A percentile compares a stretch with the other conserved stretches of the same genome.
These are phyloP conservation scores for Tapera naevia DNA, from an alignment of 2,797 vertebrate genomes.

Conservation along the genomic window DNA sequence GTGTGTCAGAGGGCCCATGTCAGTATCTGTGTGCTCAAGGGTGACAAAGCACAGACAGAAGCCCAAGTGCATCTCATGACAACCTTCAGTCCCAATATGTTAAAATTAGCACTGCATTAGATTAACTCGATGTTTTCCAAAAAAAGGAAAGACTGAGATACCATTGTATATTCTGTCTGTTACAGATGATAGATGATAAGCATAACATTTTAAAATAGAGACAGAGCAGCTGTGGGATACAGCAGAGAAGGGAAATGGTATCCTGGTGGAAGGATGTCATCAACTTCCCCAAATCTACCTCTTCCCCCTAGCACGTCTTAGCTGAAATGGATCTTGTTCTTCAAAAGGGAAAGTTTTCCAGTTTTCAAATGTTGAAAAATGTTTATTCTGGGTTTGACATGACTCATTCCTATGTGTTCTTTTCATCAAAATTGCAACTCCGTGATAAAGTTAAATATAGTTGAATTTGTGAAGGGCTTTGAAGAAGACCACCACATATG, in stretches of 20 bases:
- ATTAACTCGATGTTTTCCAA: neutral
- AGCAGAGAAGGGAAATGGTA: neutral
- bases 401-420: neutral
- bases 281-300: neutral
- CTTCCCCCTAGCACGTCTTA: neutral
- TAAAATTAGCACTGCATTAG: neutral
- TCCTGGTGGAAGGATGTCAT: neutral
- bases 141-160: neutral
- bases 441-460: neutral
- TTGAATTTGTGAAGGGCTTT: neutral
- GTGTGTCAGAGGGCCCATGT: fast-evolving
- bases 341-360: neutral
- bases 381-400: neutral
- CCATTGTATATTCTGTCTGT: neutral
- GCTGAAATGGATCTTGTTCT: neutral
- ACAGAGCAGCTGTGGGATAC: neutral
- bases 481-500: neutral
- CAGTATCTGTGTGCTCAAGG: neutral
- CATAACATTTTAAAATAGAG: neutral
- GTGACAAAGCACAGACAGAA: neutral
- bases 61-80: neutral
- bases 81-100: neutral
- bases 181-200: neutral
- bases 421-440: neutral
- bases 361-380: neutral